A percentile compares a stretch with the other conserved stretches of the same genome.
phyloP scores from a whole-genome alignment of 2,113 vertebrate genomes.

The Nestor notabilis region DNA sequence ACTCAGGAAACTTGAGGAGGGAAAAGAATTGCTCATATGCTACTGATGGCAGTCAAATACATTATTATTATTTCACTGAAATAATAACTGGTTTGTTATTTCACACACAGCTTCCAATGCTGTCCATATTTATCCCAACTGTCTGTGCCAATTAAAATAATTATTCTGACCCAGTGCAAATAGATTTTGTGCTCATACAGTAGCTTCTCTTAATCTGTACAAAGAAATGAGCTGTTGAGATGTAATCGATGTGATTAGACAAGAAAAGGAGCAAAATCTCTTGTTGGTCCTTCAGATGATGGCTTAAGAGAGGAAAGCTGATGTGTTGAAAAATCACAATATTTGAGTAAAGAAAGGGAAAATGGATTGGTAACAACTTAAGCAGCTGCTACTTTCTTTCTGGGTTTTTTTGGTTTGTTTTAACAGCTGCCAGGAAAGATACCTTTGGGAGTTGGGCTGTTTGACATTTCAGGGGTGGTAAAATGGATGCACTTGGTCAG shows the following conservation, averaged over 20 bases:
- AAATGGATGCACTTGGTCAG: neutral
- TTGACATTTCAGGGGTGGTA: neutral
- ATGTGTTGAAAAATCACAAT: neutral
- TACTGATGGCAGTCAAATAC: neutral
- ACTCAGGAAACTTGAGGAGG: neutral
- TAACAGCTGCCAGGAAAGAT: neutral
- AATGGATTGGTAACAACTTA: neutral
- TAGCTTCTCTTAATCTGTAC: neutral
- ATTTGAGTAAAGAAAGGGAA: neutral
- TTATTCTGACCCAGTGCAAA: neutral
- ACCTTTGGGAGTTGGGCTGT: neutral
- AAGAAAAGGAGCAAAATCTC: neutral
- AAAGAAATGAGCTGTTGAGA: neutral
- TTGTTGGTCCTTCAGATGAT: neutral
- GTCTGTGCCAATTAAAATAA: neutral
- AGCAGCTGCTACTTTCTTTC: neutral
- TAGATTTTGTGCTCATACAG: neutral
- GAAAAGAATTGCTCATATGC: neutral
- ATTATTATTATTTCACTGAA: neutral
- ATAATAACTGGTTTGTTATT: neutral
- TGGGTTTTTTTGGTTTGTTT: neutral
- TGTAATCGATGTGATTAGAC: accelerated
- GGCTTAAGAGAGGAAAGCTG: neutral
- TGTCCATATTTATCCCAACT: neutral
- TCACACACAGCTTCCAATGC: neutral